Conservation (phyloP, 2,888 invertebrate species). For the Dicranocentrus wangi region DNA sequence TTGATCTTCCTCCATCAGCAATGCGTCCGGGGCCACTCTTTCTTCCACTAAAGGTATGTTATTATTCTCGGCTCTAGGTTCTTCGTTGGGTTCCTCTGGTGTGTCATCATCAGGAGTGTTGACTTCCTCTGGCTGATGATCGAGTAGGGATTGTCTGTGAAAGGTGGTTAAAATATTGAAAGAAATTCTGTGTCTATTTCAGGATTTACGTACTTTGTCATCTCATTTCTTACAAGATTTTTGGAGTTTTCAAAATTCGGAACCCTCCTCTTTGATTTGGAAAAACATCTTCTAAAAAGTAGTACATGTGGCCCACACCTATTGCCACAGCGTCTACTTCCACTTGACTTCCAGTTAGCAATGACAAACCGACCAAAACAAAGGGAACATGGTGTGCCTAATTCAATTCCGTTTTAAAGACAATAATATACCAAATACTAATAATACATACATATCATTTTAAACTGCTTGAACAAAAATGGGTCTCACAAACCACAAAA, state of each 20-base stretch:
- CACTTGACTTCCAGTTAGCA: slow-evolving; percentile 19
- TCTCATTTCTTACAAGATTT: slow-evolving; percentile 15
- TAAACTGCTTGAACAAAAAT: neutral
- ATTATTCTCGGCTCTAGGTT: too few relatives aligned
- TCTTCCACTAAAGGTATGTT: too few relatives aligned
- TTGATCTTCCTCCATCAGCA: too few relatives aligned
- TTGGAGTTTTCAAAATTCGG: slow-evolving; percentile 29
- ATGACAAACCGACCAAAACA: neutral
- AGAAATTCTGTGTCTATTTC: too few relatives aligned
- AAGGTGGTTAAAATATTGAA: too few relatives aligned
- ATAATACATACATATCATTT: neutral
- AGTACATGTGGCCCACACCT: slow-evolving; percentile 19
- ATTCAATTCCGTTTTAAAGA: neutral
- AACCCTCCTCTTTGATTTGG: slow-evolving; percentile 24
- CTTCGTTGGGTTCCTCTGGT: too few relatives aligned
- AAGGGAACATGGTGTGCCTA: slow-evolving; percentile 23
- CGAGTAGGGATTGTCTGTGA: too few relatives aligned
- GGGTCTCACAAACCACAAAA: too few relatives aligned
- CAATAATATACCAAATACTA: neutral
- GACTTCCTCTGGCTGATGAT: too few relatives aligned
- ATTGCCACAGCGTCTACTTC: slow-evolving; percentile 9
- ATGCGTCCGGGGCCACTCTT: too few relatives aligned
- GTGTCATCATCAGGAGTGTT: too few relatives aligned
- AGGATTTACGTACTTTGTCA: too few relatives aligned
- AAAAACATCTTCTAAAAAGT: slow-evolving; percentile 39